phyloP scores from a whole-genome alignment of 2,888 invertebrate genomes.

The Dynastes grantii region DNA sequence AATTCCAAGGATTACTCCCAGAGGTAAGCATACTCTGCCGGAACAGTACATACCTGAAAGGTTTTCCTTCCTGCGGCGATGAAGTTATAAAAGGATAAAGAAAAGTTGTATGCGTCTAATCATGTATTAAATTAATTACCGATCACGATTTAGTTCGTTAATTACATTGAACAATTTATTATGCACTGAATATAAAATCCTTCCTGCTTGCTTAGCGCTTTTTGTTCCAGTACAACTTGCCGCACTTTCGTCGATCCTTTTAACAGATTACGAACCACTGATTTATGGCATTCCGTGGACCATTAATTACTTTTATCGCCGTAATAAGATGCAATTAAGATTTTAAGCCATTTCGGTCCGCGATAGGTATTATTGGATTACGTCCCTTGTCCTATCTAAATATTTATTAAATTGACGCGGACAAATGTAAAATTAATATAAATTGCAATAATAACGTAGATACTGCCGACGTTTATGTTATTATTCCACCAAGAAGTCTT shows the following conservation, averaged over 20 bases:
- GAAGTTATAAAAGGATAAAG: slow-evolving; percentile 6
- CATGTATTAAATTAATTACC: slow-evolving; percentile 33
- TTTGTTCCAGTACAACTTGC: slow-evolving; percentile 22
- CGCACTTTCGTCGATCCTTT: slow-evolving; percentile 36
- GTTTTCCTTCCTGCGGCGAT: neutral
- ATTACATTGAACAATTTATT: slow-evolving; percentile 31
- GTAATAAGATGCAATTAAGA: slow-evolving; percentile 41
- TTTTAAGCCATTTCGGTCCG: slow-evolving; percentile 21
- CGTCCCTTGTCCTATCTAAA: slow-evolving; percentile 25
- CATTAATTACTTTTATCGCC: slow-evolving; percentile 38
- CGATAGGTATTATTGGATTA: slow-evolving; percentile 32
- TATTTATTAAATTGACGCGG: slow-evolving; percentile 30
- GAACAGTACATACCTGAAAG: too few relatives aligned
- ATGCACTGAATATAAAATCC: slow-evolving; percentile 15
- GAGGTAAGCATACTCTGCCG: too few relatives aligned
- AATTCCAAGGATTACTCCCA: too few relatives aligned
- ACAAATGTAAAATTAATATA: slow-evolving; percentile 38
- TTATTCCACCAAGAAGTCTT: neutral
- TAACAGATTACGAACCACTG: slow-evolving; percentile 32
- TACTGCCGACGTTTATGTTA: neutral
- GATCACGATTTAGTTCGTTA: slow-evolving; percentile 17
- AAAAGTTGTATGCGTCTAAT: slow-evolving; percentile 13
- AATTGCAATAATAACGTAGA: slow-evolving; percentile 35
- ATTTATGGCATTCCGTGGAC: slow-evolving; percentile 24
- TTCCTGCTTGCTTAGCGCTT: neutral